Percentiles rank a stretch among this genome's conserved stretches.
phyloP scores from a whole-genome alignment of 2,888 invertebrate genomes.

The Drosophila buzzatii region DNA sequence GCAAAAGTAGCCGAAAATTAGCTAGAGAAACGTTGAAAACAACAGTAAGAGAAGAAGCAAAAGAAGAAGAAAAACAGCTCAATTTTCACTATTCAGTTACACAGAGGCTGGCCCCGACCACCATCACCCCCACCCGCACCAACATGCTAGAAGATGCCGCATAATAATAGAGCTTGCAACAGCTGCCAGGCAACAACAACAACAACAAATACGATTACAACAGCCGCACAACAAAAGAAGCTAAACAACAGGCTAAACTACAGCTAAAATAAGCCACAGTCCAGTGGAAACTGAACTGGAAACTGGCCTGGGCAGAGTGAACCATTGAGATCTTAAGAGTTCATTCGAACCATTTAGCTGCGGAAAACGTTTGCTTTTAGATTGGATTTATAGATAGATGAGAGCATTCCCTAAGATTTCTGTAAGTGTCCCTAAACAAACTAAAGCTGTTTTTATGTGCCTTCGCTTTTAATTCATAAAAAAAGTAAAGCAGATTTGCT shows the following conservation, averaged over 20 bases:
- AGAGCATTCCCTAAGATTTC: background rate
- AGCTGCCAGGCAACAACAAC: conserved; percentile 27
- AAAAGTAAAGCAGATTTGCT: conserved; percentile 1
- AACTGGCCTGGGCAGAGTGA: conserved; percentile 14
- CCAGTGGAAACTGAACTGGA: conserved; percentile 21
- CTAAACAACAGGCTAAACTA: conserved; percentile 20
- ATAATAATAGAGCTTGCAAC: conserved; percentile 47
- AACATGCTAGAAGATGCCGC: conserved; percentile 33
- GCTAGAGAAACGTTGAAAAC: conserved; percentile 42
- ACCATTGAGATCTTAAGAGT: conserved; percentile 28
- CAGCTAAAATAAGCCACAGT: conserved; percentile 15
- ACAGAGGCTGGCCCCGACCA: conserved; percentile 6
- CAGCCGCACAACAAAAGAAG: conserved; percentile 31
- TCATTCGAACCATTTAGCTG: conserved; percentile 7
- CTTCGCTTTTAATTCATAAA: background rate
- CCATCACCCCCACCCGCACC: background rate
- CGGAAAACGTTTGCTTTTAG: conserved; percentile 15
- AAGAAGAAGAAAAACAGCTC: conserved; percentile 42
- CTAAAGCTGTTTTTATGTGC: conserved; percentile 1
- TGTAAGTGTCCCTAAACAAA: background rate
- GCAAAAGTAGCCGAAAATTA: conserved; percentile 78
- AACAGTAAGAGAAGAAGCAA: background rate
- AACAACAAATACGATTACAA: conserved; percentile 17
- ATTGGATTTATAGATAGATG: conserved; percentile 7
- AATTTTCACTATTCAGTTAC: conserved; percentile 76